Conservation (phyloP, 1,140 invertebrate species). For the Zaprionus africanus region DNA sequence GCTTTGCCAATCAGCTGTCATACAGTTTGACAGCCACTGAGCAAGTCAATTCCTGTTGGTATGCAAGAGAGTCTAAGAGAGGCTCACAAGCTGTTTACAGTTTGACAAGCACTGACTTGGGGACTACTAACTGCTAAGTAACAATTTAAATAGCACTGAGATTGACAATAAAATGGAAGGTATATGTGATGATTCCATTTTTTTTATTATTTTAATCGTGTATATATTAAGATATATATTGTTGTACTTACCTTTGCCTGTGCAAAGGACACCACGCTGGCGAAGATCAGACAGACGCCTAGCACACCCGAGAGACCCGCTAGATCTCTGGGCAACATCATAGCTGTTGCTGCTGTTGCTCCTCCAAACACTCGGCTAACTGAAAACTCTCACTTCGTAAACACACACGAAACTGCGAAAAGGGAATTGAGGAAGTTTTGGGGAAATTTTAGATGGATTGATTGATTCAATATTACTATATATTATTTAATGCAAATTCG, state of each 20-base stretch:
- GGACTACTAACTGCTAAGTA: not conserved
- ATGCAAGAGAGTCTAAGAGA: not conserved
- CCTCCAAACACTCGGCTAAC: slow-evolving; percentile 36
- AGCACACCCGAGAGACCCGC: slow-evolving; percentile 79
- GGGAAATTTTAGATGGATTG: not conserved
- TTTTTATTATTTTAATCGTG: no score
- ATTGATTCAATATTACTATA: not conserved
- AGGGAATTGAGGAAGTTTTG: slow-evolving; percentile 38
- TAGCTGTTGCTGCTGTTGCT: slow-evolving; percentile 54
- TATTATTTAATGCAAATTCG: not conserved
- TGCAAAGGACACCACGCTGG: slow-evolving; percentile 61
- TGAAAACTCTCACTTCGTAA: slow-evolving; percentile 46
- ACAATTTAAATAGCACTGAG: slow-evolving; percentile 35
- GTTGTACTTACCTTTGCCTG: slow-evolving; percentile 73
- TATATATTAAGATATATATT: not conserved
- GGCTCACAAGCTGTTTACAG: not conserved
- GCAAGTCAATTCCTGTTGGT: not conserved
- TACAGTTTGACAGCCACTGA: slow-evolving; percentile 13
- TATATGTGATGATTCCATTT: no score
- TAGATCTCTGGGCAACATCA: slow-evolving; percentile 81
- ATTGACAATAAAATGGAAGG: not conserved
- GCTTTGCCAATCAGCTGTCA: slow-evolving; percentile 18
- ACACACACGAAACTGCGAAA: slow-evolving; percentile 78
- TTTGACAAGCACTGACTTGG: slow-evolving; percentile 3
- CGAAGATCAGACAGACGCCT: slow-evolving; percentile 59